A percentile compares a stretch with the other conserved stretches of the same genome.
These are phyloP conservation scores for Euwallacea similis DNA, from an alignment of 1,140 invertebrate genomes.

Conservation along the genomic window DNA sequence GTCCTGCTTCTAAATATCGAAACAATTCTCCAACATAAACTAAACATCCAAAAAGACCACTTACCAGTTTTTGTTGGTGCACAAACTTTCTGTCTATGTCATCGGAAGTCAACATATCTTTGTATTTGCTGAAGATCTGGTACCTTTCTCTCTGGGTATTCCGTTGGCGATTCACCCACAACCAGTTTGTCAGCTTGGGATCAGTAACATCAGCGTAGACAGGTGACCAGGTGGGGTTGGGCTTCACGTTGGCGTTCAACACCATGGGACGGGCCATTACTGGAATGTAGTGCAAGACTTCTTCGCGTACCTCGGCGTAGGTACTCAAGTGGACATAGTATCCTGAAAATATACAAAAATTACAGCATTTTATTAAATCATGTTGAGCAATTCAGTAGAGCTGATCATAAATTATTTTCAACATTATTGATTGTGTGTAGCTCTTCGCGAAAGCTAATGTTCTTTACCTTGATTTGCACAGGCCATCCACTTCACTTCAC, in stretches of 20 bases:
- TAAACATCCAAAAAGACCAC: neutral
- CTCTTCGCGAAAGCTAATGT: neutral
- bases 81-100: conserved; percentile 58
- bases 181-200: conserved; percentile 72
- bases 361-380: neutral
- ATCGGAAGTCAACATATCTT: conserved; percentile 54
- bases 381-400: neutral
- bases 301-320: conserved; percentile 79
- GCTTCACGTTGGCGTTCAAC: conserved; percentile 63
- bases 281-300: conserved; percentile 78
- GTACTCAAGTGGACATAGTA: conserved; percentile 83
- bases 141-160: conserved; percentile 63
- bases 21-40: neutral
- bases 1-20: conserved; percentile 49
- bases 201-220: conserved; percentile 76
- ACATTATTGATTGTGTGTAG: neutral
- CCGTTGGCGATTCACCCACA: conserved; percentile 68
- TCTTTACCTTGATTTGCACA: conserved; percentile 70
- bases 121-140: conserved; percentile 55
- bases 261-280: conserved; percentile 78
- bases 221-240: conserved; percentile 69
- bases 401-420: neutral
- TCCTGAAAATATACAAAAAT: conserved; percentile 53
- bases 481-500: conserved; percentile 85
- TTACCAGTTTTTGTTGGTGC: conserved; percentile 55